Evolutionary conservation across 2,888 invertebrate species (phyloP), one percentile per base, ranked within the genome.

Genomic region (Amaurobius ferox): DNA sequence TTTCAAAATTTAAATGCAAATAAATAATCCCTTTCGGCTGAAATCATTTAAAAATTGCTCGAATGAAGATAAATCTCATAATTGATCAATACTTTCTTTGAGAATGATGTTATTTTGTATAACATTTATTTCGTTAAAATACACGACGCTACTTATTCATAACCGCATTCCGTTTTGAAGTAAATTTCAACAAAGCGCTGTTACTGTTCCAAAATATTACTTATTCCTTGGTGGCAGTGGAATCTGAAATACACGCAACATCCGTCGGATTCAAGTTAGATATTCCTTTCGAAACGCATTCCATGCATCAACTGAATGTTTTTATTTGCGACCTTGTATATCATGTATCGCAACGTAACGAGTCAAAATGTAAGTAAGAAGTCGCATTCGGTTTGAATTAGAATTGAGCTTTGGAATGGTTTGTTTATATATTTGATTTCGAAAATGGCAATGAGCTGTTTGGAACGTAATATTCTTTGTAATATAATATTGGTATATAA

Each of bases 261-360:
- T 55, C 23, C 55, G 55, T 23, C 1, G 55, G 55, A 55, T 55
- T 55, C 55, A 55, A 16, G 2, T 23, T 35, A 16, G 55, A 55
- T 55, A 55, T 55, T 55, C 55, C 55, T 5, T 55, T 55, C 23
- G 55, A 23, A 55, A 55, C 55, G 23, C 16, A 55, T 55, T 55
- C 16, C 55, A 55, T 55, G 3, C 23, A 55, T 55, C 55, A 55
- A 23, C 55, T 11, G 23, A 19, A 16, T 23, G 1, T 23, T 55
- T 55, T 55, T 23, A 23, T 55, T 55, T 55, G 2, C 16, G 55
- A 55, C 55, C 55, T 55, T 55, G 23, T 23, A 23, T 55, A 55
- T 55, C 55, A 55, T 6, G 55, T 55, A 23, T 3, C 55, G 16
- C n/a, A n/a, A 16, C 23, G 19, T 55, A 55, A 23, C 23, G 16